A percentile compares a stretch with the other conserved stretches of the same genome.
Conservation (phyloP, 2,888 invertebrate genomes). For the Chironomus riparius region DNA sequence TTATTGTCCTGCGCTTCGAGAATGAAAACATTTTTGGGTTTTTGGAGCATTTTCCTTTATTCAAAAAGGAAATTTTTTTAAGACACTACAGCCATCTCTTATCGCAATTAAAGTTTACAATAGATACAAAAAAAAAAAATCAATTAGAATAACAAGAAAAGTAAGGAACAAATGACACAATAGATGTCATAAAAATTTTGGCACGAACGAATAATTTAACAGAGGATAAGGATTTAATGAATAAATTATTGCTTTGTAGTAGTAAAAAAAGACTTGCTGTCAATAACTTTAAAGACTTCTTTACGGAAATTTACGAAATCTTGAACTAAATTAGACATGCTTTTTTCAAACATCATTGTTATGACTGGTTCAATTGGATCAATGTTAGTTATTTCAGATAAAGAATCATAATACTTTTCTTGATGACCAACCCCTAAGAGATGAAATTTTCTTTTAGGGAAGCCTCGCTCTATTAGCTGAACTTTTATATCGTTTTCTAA, state of each 20-base stretch:
- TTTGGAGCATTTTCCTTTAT: too few species aligned
- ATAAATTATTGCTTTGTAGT: not conserved
- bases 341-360: conserved; percentile 60
- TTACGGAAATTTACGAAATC: conserved; percentile 50
- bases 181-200: too few species aligned
- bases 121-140: too few species aligned
- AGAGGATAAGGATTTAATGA: not conserved
- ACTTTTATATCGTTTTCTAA: conserved; percentile 52
- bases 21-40: too few species aligned
- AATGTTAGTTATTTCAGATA: conserved; percentile 55
- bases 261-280: conserved; percentile 46
- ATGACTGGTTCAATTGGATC: conserved; percentile 59
- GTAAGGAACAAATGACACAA: too few species aligned
- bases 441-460: conserved; percentile 64
- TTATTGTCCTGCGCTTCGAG: too few species aligned
- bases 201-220: too few species aligned
- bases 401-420: conserved; percentile 58
- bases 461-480: conserved; percentile 49
- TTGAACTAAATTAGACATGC: conserved; percentile 31
- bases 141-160: too few species aligned
- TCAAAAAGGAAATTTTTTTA: too few species aligned
- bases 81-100: too few species aligned
- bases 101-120: too few species aligned
- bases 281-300: conserved; percentile 54
- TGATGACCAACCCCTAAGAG: conserved; percentile 59